phyloP scores from a whole-genome alignment of 1,140 invertebrate genomes.

The Zaprionus nigranus region DNA sequence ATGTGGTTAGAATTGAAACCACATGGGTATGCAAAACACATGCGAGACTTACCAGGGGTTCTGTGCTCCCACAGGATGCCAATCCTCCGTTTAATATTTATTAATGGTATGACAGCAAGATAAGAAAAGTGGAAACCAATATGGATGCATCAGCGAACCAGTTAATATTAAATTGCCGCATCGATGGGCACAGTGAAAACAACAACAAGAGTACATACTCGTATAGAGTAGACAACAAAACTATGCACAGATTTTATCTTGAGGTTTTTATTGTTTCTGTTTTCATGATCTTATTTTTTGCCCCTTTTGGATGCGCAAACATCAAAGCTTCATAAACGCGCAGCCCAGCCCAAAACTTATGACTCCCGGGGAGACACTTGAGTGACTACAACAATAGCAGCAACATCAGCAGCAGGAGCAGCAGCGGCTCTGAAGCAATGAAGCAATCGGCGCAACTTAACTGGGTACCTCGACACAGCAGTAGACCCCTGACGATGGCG shows the following conservation, averaged over 20 bases:
- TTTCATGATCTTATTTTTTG: slow-evolving; percentile 21
- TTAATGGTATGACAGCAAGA: slow-evolving; percentile 57
- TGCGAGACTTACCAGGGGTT: slow-evolving; percentile 47
- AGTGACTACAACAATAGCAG: slow-evolving; percentile 63
- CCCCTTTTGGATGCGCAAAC: slow-evolving; percentile 43
- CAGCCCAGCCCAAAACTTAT: slow-evolving; percentile 57
- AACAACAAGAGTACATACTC: slow-evolving; percentile 17
- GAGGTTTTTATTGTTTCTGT: slow-evolving; percentile 35
- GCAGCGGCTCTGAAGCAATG: slow-evolving; percentile 15
- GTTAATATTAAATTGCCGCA: slow-evolving; percentile 79
- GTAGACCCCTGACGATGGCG: slow-evolving; percentile 11
- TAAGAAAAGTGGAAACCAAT: slow-evolving; percentile 45
- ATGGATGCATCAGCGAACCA: slow-evolving; percentile 77
- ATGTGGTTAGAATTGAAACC: neutral
- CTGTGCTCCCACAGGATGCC: slow-evolving; percentile 18
- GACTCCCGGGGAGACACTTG: slow-evolving; percentile 77
- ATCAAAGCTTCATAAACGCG: slow-evolving; percentile 80
- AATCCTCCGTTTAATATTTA: slow-evolving; percentile 68
- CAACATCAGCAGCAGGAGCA: slow-evolving; percentile 15
- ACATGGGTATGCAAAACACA: slow-evolving; percentile 36
- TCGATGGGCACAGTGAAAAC: slow-evolving; percentile 57
- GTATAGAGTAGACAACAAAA: slow-evolving; percentile 52
- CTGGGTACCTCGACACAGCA: slow-evolving; percentile 25
- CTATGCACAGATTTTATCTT: slow-evolving; percentile 52
- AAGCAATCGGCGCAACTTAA: slow-evolving; percentile 31